Conservation (phyloP, 2,113 vertebrate species). For the Silurus glanis region DNA sequence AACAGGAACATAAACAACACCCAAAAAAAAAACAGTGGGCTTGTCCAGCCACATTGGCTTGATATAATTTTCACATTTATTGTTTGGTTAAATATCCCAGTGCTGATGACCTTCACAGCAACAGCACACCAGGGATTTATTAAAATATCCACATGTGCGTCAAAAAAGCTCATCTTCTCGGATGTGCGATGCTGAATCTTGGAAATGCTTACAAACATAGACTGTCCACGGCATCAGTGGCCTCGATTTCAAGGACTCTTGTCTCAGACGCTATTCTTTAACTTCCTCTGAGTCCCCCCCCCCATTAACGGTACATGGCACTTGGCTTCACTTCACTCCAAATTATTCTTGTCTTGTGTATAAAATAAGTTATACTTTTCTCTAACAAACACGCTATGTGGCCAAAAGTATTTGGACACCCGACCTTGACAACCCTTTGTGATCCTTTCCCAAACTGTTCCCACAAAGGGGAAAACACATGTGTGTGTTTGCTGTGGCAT, state of each 20-base stretch:
- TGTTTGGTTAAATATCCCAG: slow-evolving; percentile 42
- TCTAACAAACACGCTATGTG: background rate
- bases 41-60: slow-evolving; percentile 1
- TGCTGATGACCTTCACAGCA: slow-evolving; percentile 37
- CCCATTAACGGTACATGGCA: background rate
- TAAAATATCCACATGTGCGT: slow-evolving; percentile 44
- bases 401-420: background rate
- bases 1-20: background rate
- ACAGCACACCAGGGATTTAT: slow-evolving; percentile 41
- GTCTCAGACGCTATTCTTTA: slow-evolving; percentile 8
- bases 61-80: slow-evolving; percentile 28
- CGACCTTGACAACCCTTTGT: background rate
- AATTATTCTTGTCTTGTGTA: background rate
- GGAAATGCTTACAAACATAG: slow-evolving; percentile 23
- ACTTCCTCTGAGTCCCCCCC: slow-evolving; percentile 31
- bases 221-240: slow-evolving; percentile 32
- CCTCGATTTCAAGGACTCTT: slow-evolving; percentile 28
- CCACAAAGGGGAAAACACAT: background rate
- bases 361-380: background rate
- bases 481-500: background rate
- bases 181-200: slow-evolving; percentile 35
- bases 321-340: slow-evolving; percentile 4
- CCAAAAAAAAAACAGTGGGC: background rate
- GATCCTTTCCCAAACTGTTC: background rate
- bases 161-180: slow-evolving; percentile 40